Evolutionary conservation across 1,140 invertebrate species (phyloP).

Genomic region (Tribolium madens): DNA sequence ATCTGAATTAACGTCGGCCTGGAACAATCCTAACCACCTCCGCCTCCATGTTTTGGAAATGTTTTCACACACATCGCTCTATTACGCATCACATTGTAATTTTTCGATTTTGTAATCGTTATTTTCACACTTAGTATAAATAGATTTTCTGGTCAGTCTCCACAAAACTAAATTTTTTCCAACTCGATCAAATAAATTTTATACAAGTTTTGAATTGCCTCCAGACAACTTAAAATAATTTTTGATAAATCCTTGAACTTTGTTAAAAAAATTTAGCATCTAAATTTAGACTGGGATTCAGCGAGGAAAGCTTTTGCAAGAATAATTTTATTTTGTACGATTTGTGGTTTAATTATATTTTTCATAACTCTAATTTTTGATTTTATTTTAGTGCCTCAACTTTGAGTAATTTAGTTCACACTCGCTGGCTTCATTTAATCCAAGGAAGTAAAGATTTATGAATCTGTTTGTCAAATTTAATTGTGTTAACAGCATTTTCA

Average conservation of each 20-base stretch:
- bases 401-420: neutral
- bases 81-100: slow-evolving; percentile 26
- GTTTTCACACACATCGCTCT: slow-evolving; percentile 4
- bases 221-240: slow-evolving; percentile 33
- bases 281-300: slow-evolving; percentile 29
- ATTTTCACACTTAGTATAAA: slow-evolving; percentile 19
- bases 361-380: neutral
- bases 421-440: neutral
- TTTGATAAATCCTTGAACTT: slow-evolving; percentile 45
- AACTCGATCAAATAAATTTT: slow-evolving; percentile 21
- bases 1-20: slow-evolving; percentile 19
- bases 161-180: slow-evolving; percentile 25
- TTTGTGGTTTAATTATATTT: neutral
- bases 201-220: slow-evolving; percentile 23
- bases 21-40: slow-evolving; percentile 8
- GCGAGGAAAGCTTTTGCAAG: slow-evolving; percentile 14
- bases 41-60: slow-evolving; percentile 27
- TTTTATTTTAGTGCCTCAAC: neutral
- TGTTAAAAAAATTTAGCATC: slow-evolving; percentile 19
- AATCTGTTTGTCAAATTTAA: neutral
- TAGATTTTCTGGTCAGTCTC: neutral
- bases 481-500: neutral
- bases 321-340: slow-evolving; percentile 2
- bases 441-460: neutral
- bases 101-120: slow-evolving; percentile 12